Conservation (phyloP, 2,113 vertebrate genomes). For the Mesitornis unicolor region DNA sequence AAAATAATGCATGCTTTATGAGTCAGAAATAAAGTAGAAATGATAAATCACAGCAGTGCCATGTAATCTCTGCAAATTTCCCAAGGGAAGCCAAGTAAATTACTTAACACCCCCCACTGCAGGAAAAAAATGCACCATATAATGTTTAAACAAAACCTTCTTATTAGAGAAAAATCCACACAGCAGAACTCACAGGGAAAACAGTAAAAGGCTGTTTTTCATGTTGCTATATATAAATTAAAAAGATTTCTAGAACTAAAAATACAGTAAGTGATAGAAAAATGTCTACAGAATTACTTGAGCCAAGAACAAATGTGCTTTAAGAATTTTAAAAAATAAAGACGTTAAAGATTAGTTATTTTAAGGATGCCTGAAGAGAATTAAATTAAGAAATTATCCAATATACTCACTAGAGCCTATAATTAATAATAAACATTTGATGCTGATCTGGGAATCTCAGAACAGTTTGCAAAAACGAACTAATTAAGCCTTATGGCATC, state of each 20-base stretch:
- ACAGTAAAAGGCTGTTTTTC: neutral
- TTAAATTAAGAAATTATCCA: slow-evolving; percentile 34
- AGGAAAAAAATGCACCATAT: neutral
- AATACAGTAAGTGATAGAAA: neutral
- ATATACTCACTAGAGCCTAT: slow-evolving; percentile 6
- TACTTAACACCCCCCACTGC: slow-evolving; percentile 30
- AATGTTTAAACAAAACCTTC: slow-evolving; percentile 46
- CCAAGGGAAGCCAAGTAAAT: slow-evolving; percentile 55
- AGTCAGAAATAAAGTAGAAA: slow-evolving; percentile 67
- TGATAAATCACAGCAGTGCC: slow-evolving; percentile 63
- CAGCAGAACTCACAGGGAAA: neutral
- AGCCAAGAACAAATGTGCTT: neutral
- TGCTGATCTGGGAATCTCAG: slow-evolving; percentile 35
- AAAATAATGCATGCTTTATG: slow-evolving; percentile 66
- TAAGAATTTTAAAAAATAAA: slow-evolving; percentile 19
- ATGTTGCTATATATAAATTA: neutral
- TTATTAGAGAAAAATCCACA: slow-evolving; percentile 31
- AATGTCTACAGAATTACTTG: neutral
- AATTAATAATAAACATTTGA: slow-evolving; percentile 65
- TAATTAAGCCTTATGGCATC: slow-evolving; percentile 54
- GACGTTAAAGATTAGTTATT: neutral
- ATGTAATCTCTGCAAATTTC: slow-evolving; percentile 70
- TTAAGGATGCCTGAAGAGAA: slow-evolving; percentile 25
- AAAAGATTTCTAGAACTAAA: neutral
- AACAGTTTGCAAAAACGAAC: slow-evolving; percentile 40